A percentile compares a stretch with the other conserved stretches of the same genome.
Evolutionary conservation across 1,140 invertebrate genomes (phyloP).

Genomic region (Bombus haemorrhoidalis): DNA sequence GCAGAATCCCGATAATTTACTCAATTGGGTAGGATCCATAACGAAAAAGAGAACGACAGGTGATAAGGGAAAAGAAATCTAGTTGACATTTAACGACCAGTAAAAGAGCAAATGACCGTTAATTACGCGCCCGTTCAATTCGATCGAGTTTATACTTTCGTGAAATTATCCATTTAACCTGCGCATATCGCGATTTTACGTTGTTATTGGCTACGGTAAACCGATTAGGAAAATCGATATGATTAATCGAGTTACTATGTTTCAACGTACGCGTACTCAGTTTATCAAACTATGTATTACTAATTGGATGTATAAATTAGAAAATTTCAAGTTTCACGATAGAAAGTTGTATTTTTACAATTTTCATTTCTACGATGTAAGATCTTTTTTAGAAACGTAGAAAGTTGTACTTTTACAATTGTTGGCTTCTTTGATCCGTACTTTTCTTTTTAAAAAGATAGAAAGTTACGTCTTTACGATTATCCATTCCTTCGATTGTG

Average conservation of each 20-base stretch:
- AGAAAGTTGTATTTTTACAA: not conserved
- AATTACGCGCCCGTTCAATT: conserved; percentile 44
- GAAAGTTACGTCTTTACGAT: too few relatives aligned
- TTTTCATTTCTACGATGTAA: too few relatives aligned
- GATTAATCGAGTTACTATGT: not conserved
- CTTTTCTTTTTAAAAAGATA: not conserved
- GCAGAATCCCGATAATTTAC: conserved; percentile 21
- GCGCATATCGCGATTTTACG: conserved; percentile 41
- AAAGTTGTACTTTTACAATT: not conserved
- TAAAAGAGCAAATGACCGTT: conserved; percentile 65
- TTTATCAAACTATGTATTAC: not conserved
- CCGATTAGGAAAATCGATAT: not conserved
- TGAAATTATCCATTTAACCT: conserved; percentile 49
- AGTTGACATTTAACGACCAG: conserved; percentile 61
- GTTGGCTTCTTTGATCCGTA: not conserved
- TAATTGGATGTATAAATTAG: not conserved
- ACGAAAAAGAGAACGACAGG: conserved; percentile 10
- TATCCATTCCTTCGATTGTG: too few relatives aligned
- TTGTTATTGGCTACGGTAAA: not conserved
- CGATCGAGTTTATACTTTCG: conserved; percentile 25
- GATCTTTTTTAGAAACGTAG: not conserved
- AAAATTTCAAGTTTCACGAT: not conserved
- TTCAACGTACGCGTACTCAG: not conserved
- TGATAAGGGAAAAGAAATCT: not conserved
- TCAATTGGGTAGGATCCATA: conserved; percentile 9